Conservation (phyloP, 1,140 invertebrate species). For the Bombus terrestris region DNA sequence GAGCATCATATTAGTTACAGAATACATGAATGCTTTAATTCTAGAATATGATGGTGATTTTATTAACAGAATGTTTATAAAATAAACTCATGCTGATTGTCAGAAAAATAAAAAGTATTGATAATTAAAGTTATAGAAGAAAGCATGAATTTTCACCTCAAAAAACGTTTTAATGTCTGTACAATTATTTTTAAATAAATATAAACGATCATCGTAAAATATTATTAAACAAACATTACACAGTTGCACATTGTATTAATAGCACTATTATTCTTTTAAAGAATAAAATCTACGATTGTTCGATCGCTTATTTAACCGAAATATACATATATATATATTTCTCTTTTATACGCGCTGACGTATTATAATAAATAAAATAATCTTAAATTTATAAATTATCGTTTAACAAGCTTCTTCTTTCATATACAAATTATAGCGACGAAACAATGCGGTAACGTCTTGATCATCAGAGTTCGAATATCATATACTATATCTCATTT, state of each 20-base stretch:
- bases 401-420: constrained; percentile 15
- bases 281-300: constrained; percentile 23
- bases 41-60: background rate
- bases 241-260: constrained; percentile 14
- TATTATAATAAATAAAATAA: constrained; percentile 13
- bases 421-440: constrained; percentile 1
- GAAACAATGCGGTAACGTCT: background rate
- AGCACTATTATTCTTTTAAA: constrained; percentile 9
- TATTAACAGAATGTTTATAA: constrained; percentile 17
- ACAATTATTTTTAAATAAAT: constrained; percentile 14
- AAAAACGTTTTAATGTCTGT: constrained; percentile 21
- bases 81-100: background rate
- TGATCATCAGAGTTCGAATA: background rate
- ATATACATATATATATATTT: background rate
- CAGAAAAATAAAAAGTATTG: constrained; percentile 10
- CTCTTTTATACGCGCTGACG: background rate
- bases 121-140: constrained; percentile 8
- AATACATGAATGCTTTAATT: constrained; percentile 1
- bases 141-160: background rate
- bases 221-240: constrained; percentile 21
- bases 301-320: background rate
- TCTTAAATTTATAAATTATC: constrained; percentile 17
- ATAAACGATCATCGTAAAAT: background rate
- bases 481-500: background rate
- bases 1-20: constrained; percentile 13